Evolutionary conservation across 23 tunicate genomes (phyloP).

Genomic region (Botrylloides violaceus): DNA sequence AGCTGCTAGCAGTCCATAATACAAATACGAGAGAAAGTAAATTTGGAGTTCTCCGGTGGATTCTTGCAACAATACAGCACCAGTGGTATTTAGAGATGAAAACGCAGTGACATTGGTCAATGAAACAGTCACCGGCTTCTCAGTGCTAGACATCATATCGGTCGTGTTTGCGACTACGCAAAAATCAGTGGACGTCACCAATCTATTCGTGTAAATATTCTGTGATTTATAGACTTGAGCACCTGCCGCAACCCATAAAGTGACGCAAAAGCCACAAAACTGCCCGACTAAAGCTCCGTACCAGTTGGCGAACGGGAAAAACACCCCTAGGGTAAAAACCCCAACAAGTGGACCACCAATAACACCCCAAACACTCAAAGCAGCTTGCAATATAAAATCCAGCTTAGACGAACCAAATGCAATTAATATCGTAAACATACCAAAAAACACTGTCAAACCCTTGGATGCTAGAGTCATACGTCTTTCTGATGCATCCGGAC

Average conservation of each 20-base stretch:
- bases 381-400: constrained; percentile 15
- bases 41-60: background rate
- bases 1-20: constrained; percentile 23
- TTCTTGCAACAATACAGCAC: background rate
- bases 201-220: constrained; percentile 9
- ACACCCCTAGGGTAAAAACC: constrained; percentile 2
- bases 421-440: constrained; percentile 10
- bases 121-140: too few species aligned
- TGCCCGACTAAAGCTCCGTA: constrained; percentile 21
- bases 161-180: background rate
- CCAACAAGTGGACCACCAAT: constrained; percentile 28
- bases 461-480: constrained; percentile 12
- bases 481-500: background rate
- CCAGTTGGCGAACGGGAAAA: constrained; percentile 18
- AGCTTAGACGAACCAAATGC: constrained; percentile 22
- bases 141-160: background rate
- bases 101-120: background rate
- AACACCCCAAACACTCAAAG: constrained; percentile 27
- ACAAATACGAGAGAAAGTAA: constrained; percentile 15
- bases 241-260: constrained; percentile 25
- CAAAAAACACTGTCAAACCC: constrained; percentile 4
- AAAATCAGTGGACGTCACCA: constrained; percentile 15
- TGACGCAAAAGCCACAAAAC: constrained; percentile 7
- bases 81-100: background rate
- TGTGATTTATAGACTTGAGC: constrained; percentile 6